Evolutionary conservation across 2,113 vertebrate species (phyloP), one percentile per base, ranked within the genome.

Genomic region (Eudyptes chrysolophus): DNA sequence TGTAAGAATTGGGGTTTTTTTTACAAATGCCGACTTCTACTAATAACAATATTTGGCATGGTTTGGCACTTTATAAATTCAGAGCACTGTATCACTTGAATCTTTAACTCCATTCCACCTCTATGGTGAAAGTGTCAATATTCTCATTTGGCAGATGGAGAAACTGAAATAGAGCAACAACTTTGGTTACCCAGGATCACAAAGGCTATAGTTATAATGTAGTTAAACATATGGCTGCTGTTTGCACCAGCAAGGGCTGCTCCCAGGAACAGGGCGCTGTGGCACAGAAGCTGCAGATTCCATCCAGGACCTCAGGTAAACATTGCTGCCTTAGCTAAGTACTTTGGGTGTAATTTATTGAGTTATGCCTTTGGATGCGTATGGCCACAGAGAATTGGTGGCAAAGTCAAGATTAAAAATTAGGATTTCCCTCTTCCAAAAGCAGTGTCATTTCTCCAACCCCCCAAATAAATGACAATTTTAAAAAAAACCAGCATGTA

Each of bases 371-470:
- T 89, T 64, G 14, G 44, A n/a, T 54, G 6, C 5, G 29, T 21
- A 60, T 2, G 15, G 20, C 11, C 55, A 75, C 55, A 62, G 30
- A 82, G 55, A 92, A 54, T 32, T 19, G n/a, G 30, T 46, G 57
- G 36, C 27, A 76, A 76, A 80, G 9, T 54, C 65, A 72, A 66
- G 36, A 84, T 11, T 32, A 55, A 95, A 94, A 82, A 48, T 52
- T 13, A 13, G 11, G 15, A 25, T 25, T 84, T 64, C 21, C 52
- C 32, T 62, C 48, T 89, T 78, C 38, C 57, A 87, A 69, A 89
- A 70, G 29, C 7, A 78, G 16, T 13, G 14, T 9, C 0, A 3
- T 66, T 75, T 81, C 58, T 71, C 48, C 13, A 24, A 0, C 24
- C 60, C 38, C 60, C n/a, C 60, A 38, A 60, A 61, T 26, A 38